Conservation (phyloP, 2,797 vertebrate species). For the Stomatorhinus walkeri region DNA sequence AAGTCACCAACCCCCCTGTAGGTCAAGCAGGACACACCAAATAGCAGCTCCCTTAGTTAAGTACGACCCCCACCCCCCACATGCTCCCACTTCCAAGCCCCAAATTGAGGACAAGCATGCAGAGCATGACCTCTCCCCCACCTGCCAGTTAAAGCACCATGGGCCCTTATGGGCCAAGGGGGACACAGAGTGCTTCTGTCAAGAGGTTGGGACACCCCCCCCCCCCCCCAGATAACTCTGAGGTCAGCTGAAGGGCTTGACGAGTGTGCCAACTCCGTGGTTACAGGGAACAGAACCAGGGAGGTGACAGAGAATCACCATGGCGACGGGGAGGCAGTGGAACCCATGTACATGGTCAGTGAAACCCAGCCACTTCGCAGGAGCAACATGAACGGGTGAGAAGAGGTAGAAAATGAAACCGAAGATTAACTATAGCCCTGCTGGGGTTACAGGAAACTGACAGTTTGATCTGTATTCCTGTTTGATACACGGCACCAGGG, state of each 20-base stretch:
- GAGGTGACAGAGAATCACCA: background rate
- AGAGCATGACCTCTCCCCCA: background rate
- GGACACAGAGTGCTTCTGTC: background rate
- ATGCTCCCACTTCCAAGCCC: conserved; percentile 33
- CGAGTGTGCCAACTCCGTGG: background rate
- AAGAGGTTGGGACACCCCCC: background rate
- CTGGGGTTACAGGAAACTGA: background rate
- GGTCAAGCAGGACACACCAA: background rate
- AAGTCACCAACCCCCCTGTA: background rate
- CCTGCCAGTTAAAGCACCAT: background rate
- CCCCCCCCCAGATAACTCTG: background rate
- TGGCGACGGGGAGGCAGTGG: background rate
- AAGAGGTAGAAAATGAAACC: background rate
- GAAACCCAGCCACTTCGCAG: background rate
- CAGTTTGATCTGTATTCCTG: background rate
- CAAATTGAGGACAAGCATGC: conserved; percentile 21
- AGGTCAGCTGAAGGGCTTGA: background rate
- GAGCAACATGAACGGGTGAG: background rate
- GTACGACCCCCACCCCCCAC: background rate
- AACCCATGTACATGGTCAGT: background rate
- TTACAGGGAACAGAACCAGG: background rate
- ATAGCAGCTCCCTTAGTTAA: background rate
- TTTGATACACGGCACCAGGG: background rate
- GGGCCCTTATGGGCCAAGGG: background rate
- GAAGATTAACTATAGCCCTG: background rate